These are phyloP conservation scores for Sebastes taczanowskii DNA, from an alignment of 2,797 vertebrate species.

Conservation along the genomic window DNA sequence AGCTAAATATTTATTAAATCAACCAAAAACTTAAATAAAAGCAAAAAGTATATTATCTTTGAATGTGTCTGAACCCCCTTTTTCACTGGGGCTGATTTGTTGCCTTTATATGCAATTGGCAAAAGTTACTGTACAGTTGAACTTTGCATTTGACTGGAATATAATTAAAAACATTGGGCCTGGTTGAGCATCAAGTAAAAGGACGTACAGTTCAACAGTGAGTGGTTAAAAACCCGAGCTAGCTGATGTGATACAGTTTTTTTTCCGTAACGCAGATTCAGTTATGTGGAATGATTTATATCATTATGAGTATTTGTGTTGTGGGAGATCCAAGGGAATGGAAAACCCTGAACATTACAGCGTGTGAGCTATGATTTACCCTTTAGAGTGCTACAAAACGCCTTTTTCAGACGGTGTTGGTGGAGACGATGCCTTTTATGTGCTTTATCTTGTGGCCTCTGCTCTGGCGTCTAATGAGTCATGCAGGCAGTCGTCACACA, in stretches of 20 bases:
- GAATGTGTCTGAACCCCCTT: neutral
- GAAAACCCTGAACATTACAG: neutral
- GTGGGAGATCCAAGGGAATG: neutral
- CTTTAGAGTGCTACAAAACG: neutral
- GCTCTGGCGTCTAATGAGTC: constrained; percentile 6
- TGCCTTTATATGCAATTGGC: neutral
- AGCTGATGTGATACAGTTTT: neutral
- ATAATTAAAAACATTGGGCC: neutral
- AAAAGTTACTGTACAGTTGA: neutral
- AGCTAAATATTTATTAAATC: neutral
- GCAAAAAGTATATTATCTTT: neutral
- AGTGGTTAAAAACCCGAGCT: neutral
- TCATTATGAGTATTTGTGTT: neutral
- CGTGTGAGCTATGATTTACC: neutral
- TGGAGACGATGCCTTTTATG: neutral
- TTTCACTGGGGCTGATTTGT: neutral
- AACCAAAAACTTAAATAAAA: neutral
- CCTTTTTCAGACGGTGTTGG: neutral
- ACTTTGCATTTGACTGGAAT: neutral
- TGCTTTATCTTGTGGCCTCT: neutral
- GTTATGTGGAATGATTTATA: neutral
- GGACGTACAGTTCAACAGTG: neutral
- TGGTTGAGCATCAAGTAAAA: neutral
- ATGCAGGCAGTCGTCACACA: neutral
- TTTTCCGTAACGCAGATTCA: neutral